Conservation (phyloP, 2,797 vertebrate genomes). For the Chelmon rostratus region DNA sequence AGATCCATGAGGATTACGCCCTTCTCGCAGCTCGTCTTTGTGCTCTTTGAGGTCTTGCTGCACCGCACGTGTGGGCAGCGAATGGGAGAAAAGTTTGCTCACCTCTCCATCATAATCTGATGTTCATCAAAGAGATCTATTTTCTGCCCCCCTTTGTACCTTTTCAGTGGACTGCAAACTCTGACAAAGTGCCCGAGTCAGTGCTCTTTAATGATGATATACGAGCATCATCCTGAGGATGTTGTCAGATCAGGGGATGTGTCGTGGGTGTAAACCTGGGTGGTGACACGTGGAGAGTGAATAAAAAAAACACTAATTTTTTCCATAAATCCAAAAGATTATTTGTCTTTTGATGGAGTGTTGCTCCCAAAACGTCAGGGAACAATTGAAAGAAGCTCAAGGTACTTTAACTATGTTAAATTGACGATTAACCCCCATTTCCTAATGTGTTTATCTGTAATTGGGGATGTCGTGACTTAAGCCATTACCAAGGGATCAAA, state of each 20-base stretch:
- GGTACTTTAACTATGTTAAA: conserved; percentile 48
- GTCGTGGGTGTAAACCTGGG: conserved; percentile 53
- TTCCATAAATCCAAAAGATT: conserved; percentile 45
- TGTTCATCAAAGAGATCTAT: conserved; percentile 71
- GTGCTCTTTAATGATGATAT: conserved; percentile 76
- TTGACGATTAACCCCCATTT: conserved; percentile 59
- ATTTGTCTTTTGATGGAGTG: conserved; percentile 50
- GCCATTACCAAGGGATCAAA: conserved; percentile 31
- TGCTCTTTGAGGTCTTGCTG: conserved; percentile 59
- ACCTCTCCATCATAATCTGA: conserved; percentile 75
- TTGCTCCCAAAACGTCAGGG: conserved; percentile 29
- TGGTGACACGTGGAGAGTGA: conserved; percentile 53
- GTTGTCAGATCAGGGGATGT: conserved; percentile 62
- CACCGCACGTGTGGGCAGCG: conserved; percentile 47
- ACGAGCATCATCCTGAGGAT: conserved; percentile 68
- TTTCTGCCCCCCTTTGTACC: conserved; percentile 65
- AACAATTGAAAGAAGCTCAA: conserved; percentile 31
- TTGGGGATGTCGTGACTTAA: conserved; percentile 42
- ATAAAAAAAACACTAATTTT: conserved; percentile 40
- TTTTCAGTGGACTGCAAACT: conserved; percentile 64
- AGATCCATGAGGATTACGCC: conserved; percentile 60
- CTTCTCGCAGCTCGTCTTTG: conserved; percentile 63
- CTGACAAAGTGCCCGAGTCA: conserved; percentile 62
- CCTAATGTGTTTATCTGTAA: conserved; percentile 59
- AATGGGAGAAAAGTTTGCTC: conserved; percentile 65